Percentiles rank a stretch among this genome's conserved stretches.
phyloP scores from a whole-genome alignment of 2,888 invertebrate species.

The Carterocephalus palaemon region DNA sequence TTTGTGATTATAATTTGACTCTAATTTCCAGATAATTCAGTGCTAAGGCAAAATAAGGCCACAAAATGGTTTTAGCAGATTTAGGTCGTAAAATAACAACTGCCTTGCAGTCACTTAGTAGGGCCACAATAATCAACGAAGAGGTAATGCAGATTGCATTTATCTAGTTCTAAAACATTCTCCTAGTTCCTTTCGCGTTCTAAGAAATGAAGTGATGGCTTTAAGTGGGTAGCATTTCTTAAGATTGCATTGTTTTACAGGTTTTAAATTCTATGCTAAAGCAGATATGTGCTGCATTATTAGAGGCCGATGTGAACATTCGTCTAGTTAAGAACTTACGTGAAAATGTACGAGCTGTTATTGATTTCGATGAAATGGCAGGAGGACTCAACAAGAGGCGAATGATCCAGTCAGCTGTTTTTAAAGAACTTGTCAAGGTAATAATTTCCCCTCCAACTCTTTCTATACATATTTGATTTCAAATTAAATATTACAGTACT shows the following conservation, averaged over 20 bases:
- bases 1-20: constrained; percentile 9
- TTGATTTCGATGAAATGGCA: constrained; percentile 99
- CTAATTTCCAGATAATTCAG: too few relatives aligned
- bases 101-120: constrained; percentile 97
- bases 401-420: constrained; percentile 99
- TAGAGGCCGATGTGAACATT: constrained; percentile 99
- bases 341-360: constrained; percentile 98
- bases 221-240: too few relatives aligned
- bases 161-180: background rate
- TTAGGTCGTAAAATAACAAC: constrained; percentile 99
- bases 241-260: too few relatives aligned
- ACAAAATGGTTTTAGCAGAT: constrained; percentile 99
- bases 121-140: constrained; percentile 98
- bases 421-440: constrained; percentile 98
- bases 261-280: constrained; percentile 99
- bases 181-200: background rate
- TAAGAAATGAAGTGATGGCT: too few relatives aligned
- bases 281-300: constrained; percentile 97
- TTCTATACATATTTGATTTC: too few relatives aligned
- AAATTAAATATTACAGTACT: too few relatives aligned
- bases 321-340: constrained; percentile 95
- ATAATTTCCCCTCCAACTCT: too few relatives aligned
- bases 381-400: constrained; percentile 98
- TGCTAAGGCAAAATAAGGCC: constrained; percentile 31
- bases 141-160: constrained; percentile 81